Conservation (phyloP, 2,888 invertebrate genomes). For the Campaea margaritaria region DNA sequence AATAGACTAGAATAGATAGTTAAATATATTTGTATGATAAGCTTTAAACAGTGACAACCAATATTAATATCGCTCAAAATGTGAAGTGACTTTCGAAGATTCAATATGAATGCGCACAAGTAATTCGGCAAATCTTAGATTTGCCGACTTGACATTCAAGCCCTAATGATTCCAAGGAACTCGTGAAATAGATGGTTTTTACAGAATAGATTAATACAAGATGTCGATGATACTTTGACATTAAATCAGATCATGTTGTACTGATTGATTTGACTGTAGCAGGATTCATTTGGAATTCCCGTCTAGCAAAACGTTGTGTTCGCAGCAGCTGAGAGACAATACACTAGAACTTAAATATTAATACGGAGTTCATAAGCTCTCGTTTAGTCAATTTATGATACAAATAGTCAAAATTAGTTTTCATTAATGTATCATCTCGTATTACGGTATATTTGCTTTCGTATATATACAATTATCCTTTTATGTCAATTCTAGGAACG, state of each 20-base stretch:
- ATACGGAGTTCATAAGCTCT: no score
- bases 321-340: no score
- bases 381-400: not conserved
- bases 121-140: constrained; percentile 41
- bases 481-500: not conserved
- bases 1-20: constrained; percentile 82
- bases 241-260: constrained; percentile 1
- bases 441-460: no score
- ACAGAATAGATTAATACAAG: constrained; percentile 29
- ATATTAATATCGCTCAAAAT: constrained; percentile 39
- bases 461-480: no score
- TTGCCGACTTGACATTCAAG: constrained; percentile 40
- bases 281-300: no score
- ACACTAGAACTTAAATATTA: no score
- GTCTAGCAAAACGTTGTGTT: no score
- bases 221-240: constrained; percentile 16
- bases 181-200: constrained; percentile 30
- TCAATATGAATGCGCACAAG: constrained; percentile 65
- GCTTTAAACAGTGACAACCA: constrained; percentile 40
- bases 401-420: no score
- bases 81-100: constrained; percentile 27
- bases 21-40: constrained; percentile 63
- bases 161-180: constrained; percentile 19
- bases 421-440: no score
- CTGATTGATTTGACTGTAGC: no score